These are phyloP conservation scores for Struthio camelus DNA, from an alignment of 2,113 vertebrate species.

Conservation along the genomic window DNA sequence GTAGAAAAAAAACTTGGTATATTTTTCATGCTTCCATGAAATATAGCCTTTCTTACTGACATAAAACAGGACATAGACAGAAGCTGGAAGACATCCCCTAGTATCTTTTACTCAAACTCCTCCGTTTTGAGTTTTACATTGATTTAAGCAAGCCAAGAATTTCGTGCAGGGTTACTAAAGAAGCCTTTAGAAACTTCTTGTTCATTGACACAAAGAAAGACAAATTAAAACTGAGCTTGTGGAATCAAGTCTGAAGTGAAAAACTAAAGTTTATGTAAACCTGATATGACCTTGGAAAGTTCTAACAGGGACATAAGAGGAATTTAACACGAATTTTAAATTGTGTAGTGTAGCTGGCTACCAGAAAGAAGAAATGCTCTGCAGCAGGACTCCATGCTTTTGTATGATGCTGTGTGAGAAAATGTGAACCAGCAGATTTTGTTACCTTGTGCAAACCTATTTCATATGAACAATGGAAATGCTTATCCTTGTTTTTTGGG, in stretches of 20 bases:
- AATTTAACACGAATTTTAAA: not conserved
- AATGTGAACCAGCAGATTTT: not conserved
- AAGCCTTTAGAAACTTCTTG: not conserved
- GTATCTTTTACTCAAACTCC: not conserved
- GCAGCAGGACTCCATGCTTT: not conserved
- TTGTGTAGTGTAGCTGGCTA: not conserved
- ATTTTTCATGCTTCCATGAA: not conserved
- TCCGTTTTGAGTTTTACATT: not conserved
- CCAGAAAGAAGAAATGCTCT: not conserved
- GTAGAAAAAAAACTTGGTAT: not conserved
- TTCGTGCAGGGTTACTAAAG: not conserved
- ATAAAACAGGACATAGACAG: not conserved
- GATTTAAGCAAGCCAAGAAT: not conserved
- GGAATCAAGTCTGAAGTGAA: not conserved
- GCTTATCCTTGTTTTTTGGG: not conserved
- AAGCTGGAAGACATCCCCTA: not conserved
- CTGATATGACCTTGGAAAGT: not conserved
- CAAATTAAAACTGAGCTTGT: not conserved
- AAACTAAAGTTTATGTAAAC: not conserved
- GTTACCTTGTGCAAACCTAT: not conserved
- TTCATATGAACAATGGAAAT: not conserved
- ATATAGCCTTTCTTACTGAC: not conserved
- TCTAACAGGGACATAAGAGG: not conserved
- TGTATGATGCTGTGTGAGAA: not conserved
- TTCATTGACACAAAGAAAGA: not conserved